Evolutionary conservation across 2,113 vertebrate genomes (phyloP), one percentile per base, ranked within the genome.

Genomic region (Cyprinodon variegatus): DNA sequence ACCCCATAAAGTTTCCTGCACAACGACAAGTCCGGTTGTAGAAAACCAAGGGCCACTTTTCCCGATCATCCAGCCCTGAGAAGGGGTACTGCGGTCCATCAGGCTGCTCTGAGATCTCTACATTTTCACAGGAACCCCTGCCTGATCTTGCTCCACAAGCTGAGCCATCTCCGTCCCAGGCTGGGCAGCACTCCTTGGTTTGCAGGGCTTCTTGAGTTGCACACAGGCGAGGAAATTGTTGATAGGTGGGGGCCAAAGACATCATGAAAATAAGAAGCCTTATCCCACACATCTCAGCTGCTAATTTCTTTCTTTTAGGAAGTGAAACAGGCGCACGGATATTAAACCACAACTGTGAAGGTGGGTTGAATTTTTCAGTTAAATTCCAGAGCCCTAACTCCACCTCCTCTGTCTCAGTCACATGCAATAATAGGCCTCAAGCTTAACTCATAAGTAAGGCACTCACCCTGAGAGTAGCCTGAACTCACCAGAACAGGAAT

Each of bases 21-120:
- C 98, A 99, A 63, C 83, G 94, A 70, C 98, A 99, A 0, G 96
- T 98, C 68, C 96, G 86, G 83, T 97, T 99, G 83, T 96, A 99
- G 83, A 99, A 99, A 12, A 96, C 95, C 29, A 95, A 83, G 0
- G 98, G 98, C 98, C 98, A 99, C 37, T 93, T 93, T 68, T 99
- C 97, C 46, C 98, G 90, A 83, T 99, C 98, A 17, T 99, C 98
- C 82, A 96, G 80, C 1, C 96, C 97, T 0, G 89, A 91, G 77
- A 97, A 98, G 61, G 97, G 97, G 78, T 96, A 98, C 72, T 97
- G 96, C 0, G 96, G 94, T 5, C 97, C 96, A 3, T 94, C 66
- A 0, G 96, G 93, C 15, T 90, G 93, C 0, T 74, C 88, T 4
- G 95, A 90, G 1, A 96, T 89, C 43, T 85, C 65, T 7, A 97